Percentiles rank a stretch among this genome's conserved stretches.
Evolutionary conservation across 2,797 vertebrate species (phyloP).

Genomic region (Mormyrops attenuatus): DNA sequence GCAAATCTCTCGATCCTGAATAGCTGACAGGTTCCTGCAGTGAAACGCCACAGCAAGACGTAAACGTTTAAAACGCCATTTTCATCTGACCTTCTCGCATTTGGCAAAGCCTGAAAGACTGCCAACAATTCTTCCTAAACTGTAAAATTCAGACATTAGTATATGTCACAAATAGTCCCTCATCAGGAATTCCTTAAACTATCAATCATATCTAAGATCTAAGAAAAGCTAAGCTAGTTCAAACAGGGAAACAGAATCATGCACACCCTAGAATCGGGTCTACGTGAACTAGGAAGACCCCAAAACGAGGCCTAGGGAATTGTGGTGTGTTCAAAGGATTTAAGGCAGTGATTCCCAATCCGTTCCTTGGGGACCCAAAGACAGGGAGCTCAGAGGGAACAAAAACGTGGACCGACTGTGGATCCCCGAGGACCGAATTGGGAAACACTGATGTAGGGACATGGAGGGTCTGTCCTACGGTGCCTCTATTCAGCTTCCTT

Average conservation of each 20-base stretch:
- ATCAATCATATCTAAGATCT: background rate
- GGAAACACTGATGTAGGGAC: background rate
- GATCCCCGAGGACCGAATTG: background rate
- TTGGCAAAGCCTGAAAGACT: background rate
- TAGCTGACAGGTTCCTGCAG: constrained; percentile 73
- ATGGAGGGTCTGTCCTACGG: background rate
- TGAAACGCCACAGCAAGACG: background rate
- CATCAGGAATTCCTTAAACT: background rate
- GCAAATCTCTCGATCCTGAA: constrained; percentile 79
- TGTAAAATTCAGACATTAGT: background rate
- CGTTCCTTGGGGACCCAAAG: background rate
- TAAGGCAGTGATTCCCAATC: background rate
- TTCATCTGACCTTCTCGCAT: background rate
- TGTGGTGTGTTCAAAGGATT: background rate
- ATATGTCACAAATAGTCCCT: background rate
- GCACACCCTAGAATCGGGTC: background rate
- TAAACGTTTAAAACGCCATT: background rate
- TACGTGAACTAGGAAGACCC: background rate
- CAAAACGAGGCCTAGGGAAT: background rate
- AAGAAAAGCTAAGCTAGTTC: background rate
- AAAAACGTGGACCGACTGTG: background rate
- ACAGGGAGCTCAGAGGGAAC: background rate
- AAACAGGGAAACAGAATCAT: background rate
- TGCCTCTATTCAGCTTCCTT: background rate
- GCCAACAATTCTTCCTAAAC: background rate